phyloP scores from a whole-genome alignment of 1,140 invertebrate species.

The Adelges cooleyi region DNA sequence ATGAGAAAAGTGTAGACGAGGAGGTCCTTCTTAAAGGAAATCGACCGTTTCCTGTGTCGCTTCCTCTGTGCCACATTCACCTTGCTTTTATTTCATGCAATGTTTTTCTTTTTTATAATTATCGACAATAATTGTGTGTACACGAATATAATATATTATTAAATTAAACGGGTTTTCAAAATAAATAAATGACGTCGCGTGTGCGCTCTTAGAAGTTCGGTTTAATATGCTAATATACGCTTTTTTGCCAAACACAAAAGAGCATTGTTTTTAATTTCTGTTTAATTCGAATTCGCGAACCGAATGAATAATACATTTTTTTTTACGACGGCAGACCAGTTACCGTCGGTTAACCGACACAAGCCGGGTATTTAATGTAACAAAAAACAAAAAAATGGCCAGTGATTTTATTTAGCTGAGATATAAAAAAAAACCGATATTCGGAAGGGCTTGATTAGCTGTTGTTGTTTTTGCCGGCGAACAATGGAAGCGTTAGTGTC shows the following conservation, averaged over 20 bases:
- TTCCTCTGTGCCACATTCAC: slow-evolving; percentile 1
- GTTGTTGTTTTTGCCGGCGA: slow-evolving; percentile 15
- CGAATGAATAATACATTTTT: slow-evolving; percentile 18
- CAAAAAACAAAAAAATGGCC: not conserved
- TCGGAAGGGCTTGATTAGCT: slow-evolving; percentile 27
- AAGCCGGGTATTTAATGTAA: not conserved
- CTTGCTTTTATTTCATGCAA: not conserved
- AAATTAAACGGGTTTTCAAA: not conserved
- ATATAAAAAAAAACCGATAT: slow-evolving; percentile 11
- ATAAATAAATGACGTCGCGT: not conserved
- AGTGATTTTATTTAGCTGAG: slow-evolving; percentile 1
- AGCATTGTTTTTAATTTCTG: slow-evolving; percentile 25
- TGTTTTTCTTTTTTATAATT: not conserved
- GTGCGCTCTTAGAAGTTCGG: not conserved
- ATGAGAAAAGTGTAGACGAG: not conserved
- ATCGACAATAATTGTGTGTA: not conserved
- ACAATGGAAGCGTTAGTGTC: slow-evolving; percentile 28
- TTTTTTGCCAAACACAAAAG: slow-evolving; percentile 20
- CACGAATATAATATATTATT: not conserved
- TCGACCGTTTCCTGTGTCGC: slow-evolving; percentile 7
- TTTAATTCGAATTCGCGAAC: slow-evolving; percentile 12
- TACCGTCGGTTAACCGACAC: not conserved
- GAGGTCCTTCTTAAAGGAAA: not conserved
- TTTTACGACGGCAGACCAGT: not conserved
- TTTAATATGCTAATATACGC: slow-evolving; percentile 16